Percentiles rank a stretch among this genome's conserved stretches.
phyloP scores from a whole-genome alignment of 2,797 vertebrate genomes.

The Hozukius guyotensis region DNA sequence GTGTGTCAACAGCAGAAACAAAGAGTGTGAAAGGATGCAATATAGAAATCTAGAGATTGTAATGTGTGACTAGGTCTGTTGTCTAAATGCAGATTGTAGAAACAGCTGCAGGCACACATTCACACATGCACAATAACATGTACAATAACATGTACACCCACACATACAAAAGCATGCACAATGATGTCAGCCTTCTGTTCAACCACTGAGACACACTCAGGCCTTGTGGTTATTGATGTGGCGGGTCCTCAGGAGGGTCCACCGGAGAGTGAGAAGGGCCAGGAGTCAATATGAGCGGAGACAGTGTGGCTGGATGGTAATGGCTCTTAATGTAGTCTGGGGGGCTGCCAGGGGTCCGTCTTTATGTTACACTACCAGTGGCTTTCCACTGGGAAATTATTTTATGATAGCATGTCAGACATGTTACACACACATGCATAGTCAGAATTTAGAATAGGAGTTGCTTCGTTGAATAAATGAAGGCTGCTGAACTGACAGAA shows the following conservation, averaged over 20 bases:
- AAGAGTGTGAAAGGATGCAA: background rate
- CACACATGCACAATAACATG: slow-evolving; percentile 2
- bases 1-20: background rate
- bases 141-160: background rate
- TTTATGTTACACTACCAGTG: slow-evolving; percentile 21
- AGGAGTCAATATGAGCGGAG: slow-evolving; percentile 69
- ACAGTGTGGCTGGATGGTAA: slow-evolving; percentile 62
- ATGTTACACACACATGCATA: background rate
- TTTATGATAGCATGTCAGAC: slow-evolving; percentile 2
- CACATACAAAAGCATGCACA: background rate
- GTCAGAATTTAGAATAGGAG: background rate
- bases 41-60: background rate
- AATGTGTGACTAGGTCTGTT: slow-evolving; percentile 10
- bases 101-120: slow-evolving; percentile 25
- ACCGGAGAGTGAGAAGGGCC: slow-evolving; percentile 33
- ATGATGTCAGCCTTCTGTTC: slow-evolving; percentile 8
- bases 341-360: slow-evolving; percentile 10
- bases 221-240: slow-evolving; percentile 61
- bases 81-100: slow-evolving; percentile 9
- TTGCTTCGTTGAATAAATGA: background rate
- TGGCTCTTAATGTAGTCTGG: slow-evolving; percentile 53
- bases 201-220: slow-evolving; percentile 10
- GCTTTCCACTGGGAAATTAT: slow-evolving; percentile 17
- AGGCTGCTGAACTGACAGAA: background rate
- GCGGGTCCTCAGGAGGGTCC: slow-evolving; percentile 36